phyloP scores from a whole-genome alignment of 2,888 invertebrate genomes.

The Agonopterix alstromeriana region DNA sequence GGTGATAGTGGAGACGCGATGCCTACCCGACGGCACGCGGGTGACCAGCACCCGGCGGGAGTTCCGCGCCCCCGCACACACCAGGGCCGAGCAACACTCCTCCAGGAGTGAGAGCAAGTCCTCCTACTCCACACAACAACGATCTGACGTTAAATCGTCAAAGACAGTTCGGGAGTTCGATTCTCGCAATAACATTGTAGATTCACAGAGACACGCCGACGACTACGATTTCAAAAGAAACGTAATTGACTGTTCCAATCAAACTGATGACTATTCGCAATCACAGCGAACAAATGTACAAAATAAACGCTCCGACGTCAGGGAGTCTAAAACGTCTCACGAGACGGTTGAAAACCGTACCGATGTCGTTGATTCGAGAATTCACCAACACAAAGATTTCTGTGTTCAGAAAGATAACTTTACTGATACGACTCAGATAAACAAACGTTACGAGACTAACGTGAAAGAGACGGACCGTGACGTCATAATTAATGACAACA shows the following conservation, averaged over 20 bases:
- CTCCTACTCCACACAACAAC: slow-evolving; percentile 36
- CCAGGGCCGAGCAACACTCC: slow-evolving; percentile 46
- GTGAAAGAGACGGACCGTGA: background rate
- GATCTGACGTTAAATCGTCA: slow-evolving; percentile 38
- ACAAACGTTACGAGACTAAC: slow-evolving; percentile 1
- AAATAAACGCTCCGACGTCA: slow-evolving; percentile 6
- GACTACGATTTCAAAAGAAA: slow-evolving; percentile 42
- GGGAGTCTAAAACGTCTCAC: slow-evolving; percentile 5
- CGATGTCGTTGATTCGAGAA: slow-evolving; percentile 6
- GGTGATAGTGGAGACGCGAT: slow-evolving; percentile 81
- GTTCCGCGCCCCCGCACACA: slow-evolving; percentile 63
- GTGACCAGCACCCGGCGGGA: slow-evolving; percentile 83
- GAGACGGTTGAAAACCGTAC: slow-evolving; percentile 6
- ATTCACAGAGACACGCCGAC: slow-evolving; percentile 53
- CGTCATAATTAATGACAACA: slow-evolving; percentile 12
- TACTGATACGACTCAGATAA: slow-evolving; percentile 1
- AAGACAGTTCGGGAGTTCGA: slow-evolving; percentile 35
- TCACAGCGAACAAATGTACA: slow-evolving; percentile 12
- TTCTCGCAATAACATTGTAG: slow-evolving; percentile 41
- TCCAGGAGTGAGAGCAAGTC: slow-evolving; percentile 42
- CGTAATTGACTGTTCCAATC: slow-evolving; percentile 21
- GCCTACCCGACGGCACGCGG: slow-evolving; percentile 80
- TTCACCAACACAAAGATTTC: slow-evolving; percentile 9
- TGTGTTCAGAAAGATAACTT: slow-evolving; percentile 9
- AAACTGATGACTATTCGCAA: slow-evolving; percentile 7